These are phyloP conservation scores for Sweltsa coloradensis DNA, from an alignment of 1,140 invertebrate genomes.

Conservation along the genomic window DNA sequence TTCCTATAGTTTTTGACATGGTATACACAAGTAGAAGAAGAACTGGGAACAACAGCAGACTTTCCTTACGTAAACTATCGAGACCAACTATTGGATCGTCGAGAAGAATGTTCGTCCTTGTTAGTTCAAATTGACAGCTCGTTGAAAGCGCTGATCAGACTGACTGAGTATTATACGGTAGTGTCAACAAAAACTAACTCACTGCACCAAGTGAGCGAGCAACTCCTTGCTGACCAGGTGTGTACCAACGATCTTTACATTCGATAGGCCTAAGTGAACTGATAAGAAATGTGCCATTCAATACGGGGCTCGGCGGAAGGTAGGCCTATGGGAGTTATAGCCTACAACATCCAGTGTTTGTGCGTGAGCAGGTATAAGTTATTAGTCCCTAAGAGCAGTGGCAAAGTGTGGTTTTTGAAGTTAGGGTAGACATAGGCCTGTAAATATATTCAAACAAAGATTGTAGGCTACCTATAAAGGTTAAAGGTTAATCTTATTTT, in stretches of 20 bases:
- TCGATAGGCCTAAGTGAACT: neutral
- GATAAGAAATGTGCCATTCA: neutral
- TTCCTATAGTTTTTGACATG: slow-evolving; percentile 24
- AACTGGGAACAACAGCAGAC: slow-evolving; percentile 48
- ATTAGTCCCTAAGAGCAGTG: neutral
- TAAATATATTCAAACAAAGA: no score
- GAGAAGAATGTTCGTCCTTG: slow-evolving; percentile 56
- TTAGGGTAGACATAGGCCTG: no score
- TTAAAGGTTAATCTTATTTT: no score
- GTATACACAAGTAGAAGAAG: slow-evolving; percentile 51
- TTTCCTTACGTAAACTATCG: slow-evolving; percentile 51
- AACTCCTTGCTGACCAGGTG: slow-evolving; percentile 73
- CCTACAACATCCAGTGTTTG: no score
- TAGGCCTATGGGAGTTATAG: no score
- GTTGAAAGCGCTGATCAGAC: slow-evolving; percentile 51
- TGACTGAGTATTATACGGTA: slow-evolving; percentile 66
- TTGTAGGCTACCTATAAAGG: no score
- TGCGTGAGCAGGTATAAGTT: neutral
- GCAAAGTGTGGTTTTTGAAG: no score
- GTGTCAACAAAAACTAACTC: slow-evolving; percentile 85
- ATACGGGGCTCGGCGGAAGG: no score
- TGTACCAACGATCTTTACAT: neutral
- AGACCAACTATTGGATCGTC: slow-evolving; percentile 51
- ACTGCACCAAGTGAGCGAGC: slow-evolving; percentile 78
- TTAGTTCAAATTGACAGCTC: slow-evolving; percentile 54